Percentiles rank a stretch among this genome's conserved stretches.
Evolutionary conservation across 2,113 vertebrate genomes (phyloP).

Genomic region (Orcinus orca): DNA sequence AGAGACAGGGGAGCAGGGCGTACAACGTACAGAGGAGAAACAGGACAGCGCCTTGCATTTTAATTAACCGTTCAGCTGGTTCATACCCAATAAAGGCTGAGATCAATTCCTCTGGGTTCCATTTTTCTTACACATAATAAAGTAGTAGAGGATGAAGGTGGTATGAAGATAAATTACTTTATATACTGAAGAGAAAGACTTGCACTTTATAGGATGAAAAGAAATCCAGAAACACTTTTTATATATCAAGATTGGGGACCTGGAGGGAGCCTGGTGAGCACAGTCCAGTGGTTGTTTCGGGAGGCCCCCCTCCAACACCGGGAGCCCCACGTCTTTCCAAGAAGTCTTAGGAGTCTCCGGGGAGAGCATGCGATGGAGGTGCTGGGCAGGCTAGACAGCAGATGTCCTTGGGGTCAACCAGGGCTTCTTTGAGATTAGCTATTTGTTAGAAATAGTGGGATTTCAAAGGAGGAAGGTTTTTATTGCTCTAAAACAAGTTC

Average conservation of each 20-base stretch:
- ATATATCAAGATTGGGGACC: background rate
- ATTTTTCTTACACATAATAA: background rate
- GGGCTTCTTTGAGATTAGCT: background rate
- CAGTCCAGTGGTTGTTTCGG: background rate
- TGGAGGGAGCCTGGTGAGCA: background rate
- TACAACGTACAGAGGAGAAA: background rate
- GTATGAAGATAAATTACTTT: background rate
- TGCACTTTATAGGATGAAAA: background rate
- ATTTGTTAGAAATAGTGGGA: background rate
- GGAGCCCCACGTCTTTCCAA: accelerated
- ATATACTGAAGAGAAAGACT: background rate
- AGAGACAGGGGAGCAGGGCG: background rate
- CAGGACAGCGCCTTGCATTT: background rate
- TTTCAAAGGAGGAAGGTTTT: background rate
- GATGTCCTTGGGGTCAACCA: too few species aligned
- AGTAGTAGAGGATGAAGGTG: background rate
- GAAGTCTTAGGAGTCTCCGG: background rate
- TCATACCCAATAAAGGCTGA: background rate
- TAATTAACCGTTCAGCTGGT: background rate
- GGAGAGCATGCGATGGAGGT: accelerated
- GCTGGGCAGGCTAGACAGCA: background rate
- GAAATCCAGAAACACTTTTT: background rate
- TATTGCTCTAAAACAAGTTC: background rate
- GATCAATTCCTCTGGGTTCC: background rate
- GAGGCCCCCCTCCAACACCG: background rate